Evolutionary conservation across 1,140 invertebrate species (phyloP).

Genomic region (Dendroctonus ponderosae): DNA sequence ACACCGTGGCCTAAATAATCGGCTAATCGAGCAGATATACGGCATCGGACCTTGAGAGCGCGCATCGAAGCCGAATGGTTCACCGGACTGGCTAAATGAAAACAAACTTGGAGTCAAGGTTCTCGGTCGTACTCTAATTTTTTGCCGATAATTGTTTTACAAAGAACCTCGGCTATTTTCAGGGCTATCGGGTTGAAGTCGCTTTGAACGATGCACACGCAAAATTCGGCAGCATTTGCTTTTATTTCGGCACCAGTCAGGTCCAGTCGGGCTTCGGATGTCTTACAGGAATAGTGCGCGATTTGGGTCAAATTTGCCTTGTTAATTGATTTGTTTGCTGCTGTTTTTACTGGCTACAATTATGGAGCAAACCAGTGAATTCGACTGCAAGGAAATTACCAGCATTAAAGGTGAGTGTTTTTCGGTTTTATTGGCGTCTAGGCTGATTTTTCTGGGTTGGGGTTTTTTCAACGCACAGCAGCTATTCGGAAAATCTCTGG

Average conservation of each 20-base stretch:
- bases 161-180: not conserved
- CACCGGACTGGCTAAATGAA: no score
- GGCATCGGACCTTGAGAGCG: no score
- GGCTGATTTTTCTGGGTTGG: not conserved
- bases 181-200: not conserved
- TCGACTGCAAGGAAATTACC: not conserved
- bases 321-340: not conserved
- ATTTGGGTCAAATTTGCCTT: constrained; percentile 4
- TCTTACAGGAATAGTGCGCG: constrained; percentile 2
- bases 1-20: no score
- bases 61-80: no score
- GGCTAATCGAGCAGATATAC: no score
- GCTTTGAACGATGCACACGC: not conserved
- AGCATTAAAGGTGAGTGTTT: not conserved
- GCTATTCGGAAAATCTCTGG: no score
- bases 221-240: not conserved
- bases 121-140: no score
- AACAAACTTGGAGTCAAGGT: no score
- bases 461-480: no score
- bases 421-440: not conserved
- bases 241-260: not conserved
- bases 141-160: no score
- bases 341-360: not conserved
- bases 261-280: not conserved
- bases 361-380: not conserved